Evolutionary conservation across 2,797 vertebrate genomes (phyloP), one percentile per base, ranked within the genome.

Genomic region (Salarias fasciatus): DNA sequence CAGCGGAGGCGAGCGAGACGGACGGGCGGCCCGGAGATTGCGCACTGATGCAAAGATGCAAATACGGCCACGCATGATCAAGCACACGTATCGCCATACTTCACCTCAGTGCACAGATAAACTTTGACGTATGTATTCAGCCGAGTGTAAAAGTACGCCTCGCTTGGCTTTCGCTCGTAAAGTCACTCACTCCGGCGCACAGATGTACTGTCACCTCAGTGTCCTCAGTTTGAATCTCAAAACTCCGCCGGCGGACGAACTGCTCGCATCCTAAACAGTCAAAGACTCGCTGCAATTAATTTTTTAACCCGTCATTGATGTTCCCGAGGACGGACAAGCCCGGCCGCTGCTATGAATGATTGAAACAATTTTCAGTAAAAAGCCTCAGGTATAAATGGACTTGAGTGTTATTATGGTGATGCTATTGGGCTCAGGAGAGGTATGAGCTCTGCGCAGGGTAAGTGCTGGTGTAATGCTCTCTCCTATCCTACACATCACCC

Each of bases 331-430:
- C 75, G 68, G 85, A 75, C 43, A 29, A 86, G 73, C 72, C 52
- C 35, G 53, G 47, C 63, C 60, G 60, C 65, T 1, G 14, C 71
- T 53, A 55, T 82, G 74, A 83, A 84, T 75, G 79, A 86, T 81
- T 79, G 62, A 81, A 82, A 72, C 75, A 53, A 45, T 73, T 87
- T 78, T 55, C 70, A 57, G 58, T 51, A 40, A 43, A 73, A 68
- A 68, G 72, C 68, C 63, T 48, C 49, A 75, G 81, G 77, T 85
- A 70, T 69, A 85, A 83, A 80, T 83, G 85, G 79, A 84, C 76
- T 60, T 37, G 54, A 82, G 69, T 79, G 82, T 80, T 86, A 81
- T 84, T 79, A 81, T 74, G 59, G 46, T 53, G 70, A 69, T 83
- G 52, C 75, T 72, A 86, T 82, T 54, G 67, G 40, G 82, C 88